Percentiles rank a stretch among this genome's conserved stretches.
These are phyloP conservation scores for Brachyhypopomus occidentalis DNA, from an alignment of 2,113 vertebrate species.

Conservation along the genomic window DNA sequence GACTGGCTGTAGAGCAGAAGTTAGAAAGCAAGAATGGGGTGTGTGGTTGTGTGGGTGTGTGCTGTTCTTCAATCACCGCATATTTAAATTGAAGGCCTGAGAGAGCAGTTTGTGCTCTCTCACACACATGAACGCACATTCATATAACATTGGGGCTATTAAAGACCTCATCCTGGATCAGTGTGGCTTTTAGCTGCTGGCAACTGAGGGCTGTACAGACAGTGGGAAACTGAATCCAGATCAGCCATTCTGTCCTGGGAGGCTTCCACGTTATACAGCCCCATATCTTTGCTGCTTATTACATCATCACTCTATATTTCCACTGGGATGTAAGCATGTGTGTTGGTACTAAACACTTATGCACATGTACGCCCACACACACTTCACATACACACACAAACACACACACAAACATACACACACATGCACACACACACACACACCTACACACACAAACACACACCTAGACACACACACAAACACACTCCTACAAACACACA, in stretches of 20 bases:
- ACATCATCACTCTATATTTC: conserved; percentile 11
- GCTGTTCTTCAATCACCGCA: background rate
- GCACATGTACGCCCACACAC: no score
- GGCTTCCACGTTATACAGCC: background rate
- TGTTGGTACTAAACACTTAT: background rate
- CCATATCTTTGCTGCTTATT: background rate
- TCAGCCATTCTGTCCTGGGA: background rate
- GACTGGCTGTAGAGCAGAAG: background rate
- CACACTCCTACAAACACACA: no score
- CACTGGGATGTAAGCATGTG: background rate
- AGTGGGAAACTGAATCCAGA: no score
- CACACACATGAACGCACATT: background rate
- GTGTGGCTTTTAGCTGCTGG: no score
- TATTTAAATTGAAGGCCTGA: conserved; percentile 3
- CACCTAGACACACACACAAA: no score
- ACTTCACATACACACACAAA: no score
- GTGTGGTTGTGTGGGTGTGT: background rate
- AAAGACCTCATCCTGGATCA: no score
- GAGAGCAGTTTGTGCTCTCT: background rate
- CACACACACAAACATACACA: no score
- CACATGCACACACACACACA: no score
- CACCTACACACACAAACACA: no score
- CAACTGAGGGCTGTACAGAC: no score
- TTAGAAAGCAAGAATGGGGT: background rate
- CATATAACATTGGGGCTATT: no score